Evolutionary conservation across 1,140 invertebrate genomes (phyloP).

Genomic region (Drosophila ogumai): DNA sequence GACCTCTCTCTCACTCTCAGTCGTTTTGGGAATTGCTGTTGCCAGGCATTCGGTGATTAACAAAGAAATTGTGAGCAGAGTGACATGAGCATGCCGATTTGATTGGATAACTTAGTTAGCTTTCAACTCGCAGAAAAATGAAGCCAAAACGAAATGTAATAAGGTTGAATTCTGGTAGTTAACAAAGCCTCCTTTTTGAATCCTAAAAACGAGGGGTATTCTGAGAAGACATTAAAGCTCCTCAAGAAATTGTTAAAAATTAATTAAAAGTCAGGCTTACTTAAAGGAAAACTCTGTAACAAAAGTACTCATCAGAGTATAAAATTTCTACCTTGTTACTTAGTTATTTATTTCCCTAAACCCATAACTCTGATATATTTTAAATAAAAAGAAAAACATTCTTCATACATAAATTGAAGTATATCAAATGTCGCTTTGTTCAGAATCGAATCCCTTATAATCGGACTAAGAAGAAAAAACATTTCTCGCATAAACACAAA

Average conservation of each 20-base stretch:
- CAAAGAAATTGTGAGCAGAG: constrained; percentile 9
- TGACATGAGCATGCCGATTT: constrained; percentile 18
- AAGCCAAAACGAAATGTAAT: neutral
- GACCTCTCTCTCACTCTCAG: neutral
- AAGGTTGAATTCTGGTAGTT: neutral
- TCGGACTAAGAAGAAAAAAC: constrained; percentile 4
- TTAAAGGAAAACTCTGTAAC: neutral
- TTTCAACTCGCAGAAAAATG: constrained; percentile 1
- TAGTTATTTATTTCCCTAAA: neutral
- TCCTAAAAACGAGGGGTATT: neutral
- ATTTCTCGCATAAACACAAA: constrained; percentile 36
- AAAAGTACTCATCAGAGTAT: neutral
- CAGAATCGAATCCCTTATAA: constrained; percentile 18
- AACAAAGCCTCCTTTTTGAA: no score
- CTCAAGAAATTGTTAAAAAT: neutral
- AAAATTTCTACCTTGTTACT: neutral
- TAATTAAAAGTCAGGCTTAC: neutral
- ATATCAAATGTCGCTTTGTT: constrained; percentile 16
- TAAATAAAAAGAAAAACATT: neutral
- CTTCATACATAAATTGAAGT: constrained; percentile 12
- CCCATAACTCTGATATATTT: neutral
- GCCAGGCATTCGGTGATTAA: constrained; percentile 31
- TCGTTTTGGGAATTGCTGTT: constrained; percentile 21
- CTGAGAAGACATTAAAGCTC: neutral
- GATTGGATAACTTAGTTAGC: constrained; percentile 38